A percentile compares a stretch with the other conserved stretches of the same genome.
These are phyloP conservation scores for Amaurobius ferox DNA, from an alignment of 2,888 invertebrate genomes.

Conservation along the genomic window DNA sequence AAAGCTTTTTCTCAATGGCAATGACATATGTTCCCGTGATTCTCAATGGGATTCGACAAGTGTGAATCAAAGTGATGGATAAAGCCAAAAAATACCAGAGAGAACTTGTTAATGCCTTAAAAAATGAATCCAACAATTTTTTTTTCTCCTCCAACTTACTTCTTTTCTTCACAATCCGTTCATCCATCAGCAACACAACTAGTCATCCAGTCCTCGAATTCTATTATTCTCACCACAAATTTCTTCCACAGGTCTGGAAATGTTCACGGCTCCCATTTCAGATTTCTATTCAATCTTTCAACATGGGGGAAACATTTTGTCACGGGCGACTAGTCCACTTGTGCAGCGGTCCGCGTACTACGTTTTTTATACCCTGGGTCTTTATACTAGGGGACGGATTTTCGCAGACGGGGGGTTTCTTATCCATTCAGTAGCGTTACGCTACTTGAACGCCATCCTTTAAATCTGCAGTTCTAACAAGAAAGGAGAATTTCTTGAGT, in stretches of 20 bases:
- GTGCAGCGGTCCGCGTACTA: slow-evolving; percentile 21
- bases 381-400: neutral
- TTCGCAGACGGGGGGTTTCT: neutral
- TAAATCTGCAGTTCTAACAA: neutral
- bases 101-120: too few relatives aligned
- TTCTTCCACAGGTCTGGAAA: slow-evolving; percentile 26
- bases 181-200: neutral
- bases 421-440: slow-evolving; percentile 55
- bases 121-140: neutral
- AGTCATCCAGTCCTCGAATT: slow-evolving; percentile 13
- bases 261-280: slow-evolving; percentile 62
- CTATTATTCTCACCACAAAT: slow-evolving; percentile 14
- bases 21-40: too few relatives aligned
- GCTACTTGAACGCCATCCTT: slow-evolving; percentile 26
- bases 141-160: neutral
- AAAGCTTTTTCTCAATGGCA: too few relatives aligned
- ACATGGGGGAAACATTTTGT: slow-evolving; percentile 41
- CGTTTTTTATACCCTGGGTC: neutral
- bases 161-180: neutral
- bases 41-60: too few relatives aligned
- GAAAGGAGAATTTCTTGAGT: slow-evolving; percentile 8
- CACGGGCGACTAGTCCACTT: slow-evolving; percentile 61
- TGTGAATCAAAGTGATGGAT: too few relatives aligned
- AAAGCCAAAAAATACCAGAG: too few relatives aligned
- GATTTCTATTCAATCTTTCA: slow-evolving; percentile 23